A percentile compares a stretch with the other conserved stretches of the same genome.
Evolutionary conservation across 2,797 vertebrate species (phyloP).

Genomic region (Chaenodraco wilsoni): DNA sequence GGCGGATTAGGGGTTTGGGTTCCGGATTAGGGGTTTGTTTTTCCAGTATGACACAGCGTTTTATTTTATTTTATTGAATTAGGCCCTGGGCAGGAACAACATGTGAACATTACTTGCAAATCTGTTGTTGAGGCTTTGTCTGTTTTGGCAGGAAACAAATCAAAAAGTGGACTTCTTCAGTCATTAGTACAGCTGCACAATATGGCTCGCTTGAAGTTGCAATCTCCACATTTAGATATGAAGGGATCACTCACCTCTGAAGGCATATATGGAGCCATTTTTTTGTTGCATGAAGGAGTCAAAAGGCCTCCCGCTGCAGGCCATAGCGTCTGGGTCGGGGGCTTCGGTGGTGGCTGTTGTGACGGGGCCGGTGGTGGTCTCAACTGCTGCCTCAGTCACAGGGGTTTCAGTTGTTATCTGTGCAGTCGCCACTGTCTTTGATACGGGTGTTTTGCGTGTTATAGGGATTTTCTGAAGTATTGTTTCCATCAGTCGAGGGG

Average conservation of each 20-base stretch:
- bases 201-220: neutral
- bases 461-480: neutral
- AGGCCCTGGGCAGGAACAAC: too few species aligned
- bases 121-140: too few species aligned
- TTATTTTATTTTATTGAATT: too few species aligned
- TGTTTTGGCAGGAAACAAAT: too few species aligned
- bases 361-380: constrained; percentile 27
- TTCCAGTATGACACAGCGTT: too few species aligned
- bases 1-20: too few species aligned
- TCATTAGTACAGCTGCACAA: too few species aligned
- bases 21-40: too few species aligned
- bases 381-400: neutral
- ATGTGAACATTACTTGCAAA: too few species aligned
- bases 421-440: neutral
- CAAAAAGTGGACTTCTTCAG: too few species aligned
- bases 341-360: constrained; percentile 45
- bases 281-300: constrained; percentile 94
- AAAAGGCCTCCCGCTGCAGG: constrained; percentile 89
- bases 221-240: neutral
- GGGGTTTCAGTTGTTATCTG: neutral
- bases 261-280: constrained; percentile 93
- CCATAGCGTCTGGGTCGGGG: constrained; percentile 76
- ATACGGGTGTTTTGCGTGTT: neutral
- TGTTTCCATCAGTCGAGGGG: neutral
- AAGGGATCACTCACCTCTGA: constrained; percentile 86